Base-by-base conservation (phyloP, 2,113 vertebrate genomes). In the Etheostoma spectabile region DNA sequence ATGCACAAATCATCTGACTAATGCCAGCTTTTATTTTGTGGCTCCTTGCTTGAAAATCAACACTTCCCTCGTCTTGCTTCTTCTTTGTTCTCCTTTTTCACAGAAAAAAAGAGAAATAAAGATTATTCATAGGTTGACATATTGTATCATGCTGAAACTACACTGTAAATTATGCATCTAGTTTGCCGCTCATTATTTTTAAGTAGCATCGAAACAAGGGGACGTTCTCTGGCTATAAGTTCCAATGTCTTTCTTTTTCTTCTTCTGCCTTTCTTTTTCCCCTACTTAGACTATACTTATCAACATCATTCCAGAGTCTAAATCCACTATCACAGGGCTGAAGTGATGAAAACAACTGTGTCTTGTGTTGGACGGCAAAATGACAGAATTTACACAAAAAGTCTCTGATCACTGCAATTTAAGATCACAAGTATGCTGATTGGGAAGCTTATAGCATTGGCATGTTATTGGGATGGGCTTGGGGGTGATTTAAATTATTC, bases 101-200 rank as follows among this genome's bases (percentile, higher is more conserved):
- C 38, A 42, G 10, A 35, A 59, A 14, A 42, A 35, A 69, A 64
- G 7, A 38, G 1, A 8, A 52, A 63, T 42, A 49, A 56, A 72
- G 7, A 48, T 56, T 13, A 55, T 73, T 64, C 68, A 30, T 72
- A 33, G 16, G 30, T 70, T 79, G 77, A 81, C 67, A 79, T 75
- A 73, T 79, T 86, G 82, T 70, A 87, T 75, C 76, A 74, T 79
- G 65, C 51, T 80, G 74, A 86, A 79, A 86, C 79, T 81, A 78
- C 60, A 62, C 46, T 78, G 76, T 90, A 83, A 92, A 93, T 92
- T 87, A 92, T 93, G 79, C 82, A 90, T 87, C 70, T 83, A 66
- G 42, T 86, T 77, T 81, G 78, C 65, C 38, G 63, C 85, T 91
- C 80, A 90, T 89, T 88, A 88, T 90, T 91, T 87, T 85, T 83